Evolutionary conservation across 2,113 vertebrate genomes (phyloP).

Genomic region (Sorex araneus): DNA sequence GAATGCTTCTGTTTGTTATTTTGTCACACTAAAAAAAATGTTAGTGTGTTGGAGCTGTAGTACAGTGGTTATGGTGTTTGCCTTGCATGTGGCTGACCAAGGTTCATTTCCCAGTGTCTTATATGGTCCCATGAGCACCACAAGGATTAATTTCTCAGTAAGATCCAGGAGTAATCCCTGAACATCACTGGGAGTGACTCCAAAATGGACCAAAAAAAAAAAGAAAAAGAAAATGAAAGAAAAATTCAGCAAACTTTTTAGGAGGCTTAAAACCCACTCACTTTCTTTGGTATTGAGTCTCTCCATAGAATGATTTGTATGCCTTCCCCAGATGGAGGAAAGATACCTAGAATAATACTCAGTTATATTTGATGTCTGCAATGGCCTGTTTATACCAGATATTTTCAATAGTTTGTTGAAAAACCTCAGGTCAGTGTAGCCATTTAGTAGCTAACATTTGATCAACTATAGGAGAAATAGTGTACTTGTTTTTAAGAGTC

Average conservation of each 20-base stretch:
- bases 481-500: not conserved
- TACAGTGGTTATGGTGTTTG: too few species aligned
- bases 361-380: not conserved
- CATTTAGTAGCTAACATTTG: not conserved
- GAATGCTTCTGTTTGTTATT: slow-evolving; percentile 21
- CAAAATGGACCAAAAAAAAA: too few species aligned
- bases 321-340: not conserved
- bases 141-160: too few species aligned
- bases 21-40: slow-evolving; percentile 38
- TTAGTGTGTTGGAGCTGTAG: not conserved
- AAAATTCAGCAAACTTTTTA: not conserved
- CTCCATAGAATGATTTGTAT: slow-evolving; percentile 21
- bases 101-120: too few species aligned
- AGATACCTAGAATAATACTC: not conserved
- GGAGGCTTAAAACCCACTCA: not conserved
- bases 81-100: too few species aligned
- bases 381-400: not conserved
- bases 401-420: slow-evolving; percentile 38
- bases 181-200: too few species aligned
- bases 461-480: not conserved
- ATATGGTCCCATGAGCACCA: too few species aligned
- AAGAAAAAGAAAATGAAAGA: too few species aligned
- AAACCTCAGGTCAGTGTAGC: not conserved
- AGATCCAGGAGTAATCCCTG: too few species aligned
- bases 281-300: not conserved